Evolutionary conservation across 2,888 invertebrate species (phyloP), one percentile per base, ranked within the genome.

Genomic region (Pyralis farinalis): DNA sequence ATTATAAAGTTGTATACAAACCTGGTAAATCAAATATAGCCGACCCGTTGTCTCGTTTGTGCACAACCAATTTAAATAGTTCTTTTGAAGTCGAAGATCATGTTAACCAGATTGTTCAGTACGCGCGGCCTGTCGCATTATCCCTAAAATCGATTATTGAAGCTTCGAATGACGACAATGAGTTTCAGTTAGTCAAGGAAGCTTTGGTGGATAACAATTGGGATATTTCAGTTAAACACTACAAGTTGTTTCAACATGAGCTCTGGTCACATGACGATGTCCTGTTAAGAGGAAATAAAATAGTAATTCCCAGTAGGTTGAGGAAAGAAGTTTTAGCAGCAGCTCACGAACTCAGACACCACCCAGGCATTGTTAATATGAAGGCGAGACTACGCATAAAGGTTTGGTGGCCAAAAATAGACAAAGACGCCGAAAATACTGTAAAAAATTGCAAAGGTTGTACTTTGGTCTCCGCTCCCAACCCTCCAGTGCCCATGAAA

Each of bases 401-500:
- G 1, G 46, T 43, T n/a, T 43, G 42, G 42, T 46, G 37, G 40
- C 40, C 43, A 6, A 33, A 9, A 12, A 30, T 21, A 2, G 43
- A 46, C 21, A 47, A 40, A 25, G 42, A 46, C 16, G 43, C 31
- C 1, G 42, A 47, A 39, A 21, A 31, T 0, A 0, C 43, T 0
- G 45, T 51, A 1, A 51, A 48, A 31, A 1, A 8, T 1, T 55
- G 53, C 10, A 49, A 47, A 37, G 37, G 55, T 0, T 55, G 55
- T 27, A 48, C 46, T 0, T 7, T 51, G 3, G 49, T 51, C 0
- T n/a, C 36, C 3, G 7, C 36, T 11, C 57, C 53, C 6, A 43
- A 37, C 30, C 47, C 40, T 7, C 51, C 48, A 7, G 30, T 9
- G 6, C 46, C 51, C 1, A 45, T 61, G 48, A 58, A 54, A 30